Base-by-base conservation (phyloP, 2,113 vertebrate species). In the Conger conger region DNA sequence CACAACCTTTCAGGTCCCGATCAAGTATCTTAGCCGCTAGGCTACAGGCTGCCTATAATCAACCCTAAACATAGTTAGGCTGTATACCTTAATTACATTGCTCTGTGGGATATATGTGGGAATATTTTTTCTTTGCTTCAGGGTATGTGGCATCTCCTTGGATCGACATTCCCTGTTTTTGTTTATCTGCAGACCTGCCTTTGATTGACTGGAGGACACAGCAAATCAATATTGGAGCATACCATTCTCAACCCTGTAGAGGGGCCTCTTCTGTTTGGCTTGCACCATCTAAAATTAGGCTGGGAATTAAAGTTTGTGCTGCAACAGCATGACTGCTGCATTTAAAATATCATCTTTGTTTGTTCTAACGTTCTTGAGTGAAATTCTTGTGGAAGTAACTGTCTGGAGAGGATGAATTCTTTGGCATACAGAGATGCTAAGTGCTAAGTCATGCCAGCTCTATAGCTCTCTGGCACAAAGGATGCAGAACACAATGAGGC, bases 161-260 rank as follows among this genome's bases (percentile, higher is more conserved):
- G 16, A 30, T 23, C 38, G 17, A 13, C 23, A 50, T 18, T 5
- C 30, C 35, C 16, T 82, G 45, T 18, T 35, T 42, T 35, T 57
- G 17, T 82, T 35, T 54, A 37, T 57, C 18, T 53, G 50, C 3
- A 60, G 27, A 27, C 45, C 42, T 60, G 45, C 11, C 30, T 60
- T 2, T 82, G 81, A 82, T 60, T 82, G 81, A 82, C 50, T 60
- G 81, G 17, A 82, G 30, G 53, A 23, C 57, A 60, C 57, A 60
- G 17, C 37, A 53, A 60, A 60, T 82, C 81, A 82, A 82, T 82
- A 82, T 1, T 30, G 33, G 45, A 82, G 30, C 33, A 23, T 36
- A 42, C 50, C 50, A 82, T 15, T 82, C n/a, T 60, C 8, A 1
- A 27, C 38, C 20, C 13, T 8, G 40, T 50, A 30, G 40, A 30